Evolutionary conservation across 2,888 invertebrate species (phyloP), one percentile per base, ranked within the genome.

Genomic region (Chalcosyrphus nemorum): DNA sequence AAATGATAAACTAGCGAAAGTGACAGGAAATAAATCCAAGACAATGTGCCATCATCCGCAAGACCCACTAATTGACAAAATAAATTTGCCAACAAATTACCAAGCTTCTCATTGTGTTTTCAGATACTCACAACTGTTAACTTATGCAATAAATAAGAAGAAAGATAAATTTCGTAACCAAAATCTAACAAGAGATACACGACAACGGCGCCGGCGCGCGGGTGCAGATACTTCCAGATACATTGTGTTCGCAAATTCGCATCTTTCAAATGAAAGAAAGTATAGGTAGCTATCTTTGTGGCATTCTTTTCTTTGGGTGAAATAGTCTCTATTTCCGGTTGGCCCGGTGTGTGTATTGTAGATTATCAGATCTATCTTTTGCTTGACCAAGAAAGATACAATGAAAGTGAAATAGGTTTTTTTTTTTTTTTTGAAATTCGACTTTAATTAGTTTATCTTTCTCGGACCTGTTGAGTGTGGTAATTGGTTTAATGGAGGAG

Each of bases 1-100:
- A 5, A 52, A 61, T 75, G 80, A 63, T 63, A 70, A 57, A 63
- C 75, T 56, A 27, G 81, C 76, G 81, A 81, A 81, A 81, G 81
- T 81, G 81, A 70, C 76, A 76, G 81, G 81, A 81, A 76, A 70
- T 70, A 75, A 63, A 54, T 54, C 11, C n/a, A 13, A 43, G 57
- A 57, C 47, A 72, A 41, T 15, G 21, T 9, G 21, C 45, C 52
- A 41, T 47, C 24, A 24, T 24, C 24, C 4, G 52, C 15, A 32
- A 43, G 32, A 35, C 50, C 35, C n/a, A 52, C 52, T 76, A 76
- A 77, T 77, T 59, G 68, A 52, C 59, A 66, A 45, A n/a, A 56
- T 61, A 47, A 74, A 15, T 66, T n/a, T 57, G 57, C 11, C 21
- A 41, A 43, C 21, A 59, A 32, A 54, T 29, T 54, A 9, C 24